Conservation (phyloP, 2,113 vertebrate species). For the Triplophysa siluroides region DNA sequence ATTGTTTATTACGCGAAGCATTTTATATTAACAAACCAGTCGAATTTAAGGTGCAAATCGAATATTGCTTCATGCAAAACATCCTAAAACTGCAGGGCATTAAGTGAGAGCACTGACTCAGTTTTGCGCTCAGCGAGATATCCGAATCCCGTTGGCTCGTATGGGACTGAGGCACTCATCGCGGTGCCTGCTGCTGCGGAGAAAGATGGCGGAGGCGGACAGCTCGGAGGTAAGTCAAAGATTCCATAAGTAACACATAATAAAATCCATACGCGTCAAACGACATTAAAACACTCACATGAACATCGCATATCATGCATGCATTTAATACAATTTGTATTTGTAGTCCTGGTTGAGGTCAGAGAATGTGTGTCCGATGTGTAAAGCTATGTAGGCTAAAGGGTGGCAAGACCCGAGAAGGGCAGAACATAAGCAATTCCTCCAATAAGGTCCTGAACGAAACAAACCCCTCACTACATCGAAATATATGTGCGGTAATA, state of each 20-base stretch:
- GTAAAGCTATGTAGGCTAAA: background rate
- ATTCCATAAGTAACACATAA: conserved; percentile 33
- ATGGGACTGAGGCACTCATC: conserved; percentile 99
- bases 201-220: conserved; percentile 98
- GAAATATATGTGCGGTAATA: background rate
- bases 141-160: conserved; percentile 80
- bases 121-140: conserved; percentile 44
- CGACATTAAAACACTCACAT: background rate
- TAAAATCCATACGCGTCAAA: background rate
- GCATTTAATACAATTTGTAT: background rate
- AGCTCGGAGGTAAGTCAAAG: conserved; percentile 87
- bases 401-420: background rate
- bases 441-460: background rate
- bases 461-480: background rate
- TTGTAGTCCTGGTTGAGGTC: conserved; percentile 14
- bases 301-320: background rate
- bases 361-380: conserved; percentile 21
- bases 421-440: background rate
- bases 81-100: conserved; percentile 11
- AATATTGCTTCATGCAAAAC: background rate
- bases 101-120: background rate
- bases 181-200: conserved; percentile 96
- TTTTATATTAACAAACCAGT: background rate
- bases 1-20: conserved; percentile 1
- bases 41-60: background rate